Percentiles rank a stretch among this genome's conserved stretches.
Conservation (phyloP, 2,113 vertebrate genomes). For the Nyctibius bracteatus region DNA sequence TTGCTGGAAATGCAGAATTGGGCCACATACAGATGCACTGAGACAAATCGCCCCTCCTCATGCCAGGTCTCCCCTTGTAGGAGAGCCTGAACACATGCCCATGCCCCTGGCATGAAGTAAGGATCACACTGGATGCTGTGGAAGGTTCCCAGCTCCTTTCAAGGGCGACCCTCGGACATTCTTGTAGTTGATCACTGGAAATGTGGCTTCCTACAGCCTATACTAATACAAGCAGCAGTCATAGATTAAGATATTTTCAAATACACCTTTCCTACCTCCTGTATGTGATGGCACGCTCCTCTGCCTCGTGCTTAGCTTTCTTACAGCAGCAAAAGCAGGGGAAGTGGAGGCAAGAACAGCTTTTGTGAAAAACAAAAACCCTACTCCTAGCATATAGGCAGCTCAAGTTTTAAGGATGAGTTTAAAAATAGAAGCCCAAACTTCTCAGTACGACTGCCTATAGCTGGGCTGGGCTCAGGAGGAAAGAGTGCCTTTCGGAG, state of each 20-base stretch:
- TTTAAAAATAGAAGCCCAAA: neutral
- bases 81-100: neutral
- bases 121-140: neutral
- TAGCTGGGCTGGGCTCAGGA: neutral
- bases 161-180: neutral
- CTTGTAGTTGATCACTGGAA: neutral
- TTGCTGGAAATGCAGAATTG: neutral
- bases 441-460: neutral
- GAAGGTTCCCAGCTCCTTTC: neutral
- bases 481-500: neutral
- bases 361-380: neutral
- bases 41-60: neutral
- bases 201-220: neutral
- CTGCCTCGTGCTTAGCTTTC: neutral
- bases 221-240: neutral
- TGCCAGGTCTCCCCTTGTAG: neutral
- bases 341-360: neutral
- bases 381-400: neutral
- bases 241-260: neutral
- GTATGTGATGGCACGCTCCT: accelerated
- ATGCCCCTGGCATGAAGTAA: neutral
- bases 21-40: neutral
- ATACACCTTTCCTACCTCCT: neutral
- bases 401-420: neutral
- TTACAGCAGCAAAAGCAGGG: neutral